Conservation (phyloP, 92 coral and sea anemone genomes). For the Metridium senile region DNA sequence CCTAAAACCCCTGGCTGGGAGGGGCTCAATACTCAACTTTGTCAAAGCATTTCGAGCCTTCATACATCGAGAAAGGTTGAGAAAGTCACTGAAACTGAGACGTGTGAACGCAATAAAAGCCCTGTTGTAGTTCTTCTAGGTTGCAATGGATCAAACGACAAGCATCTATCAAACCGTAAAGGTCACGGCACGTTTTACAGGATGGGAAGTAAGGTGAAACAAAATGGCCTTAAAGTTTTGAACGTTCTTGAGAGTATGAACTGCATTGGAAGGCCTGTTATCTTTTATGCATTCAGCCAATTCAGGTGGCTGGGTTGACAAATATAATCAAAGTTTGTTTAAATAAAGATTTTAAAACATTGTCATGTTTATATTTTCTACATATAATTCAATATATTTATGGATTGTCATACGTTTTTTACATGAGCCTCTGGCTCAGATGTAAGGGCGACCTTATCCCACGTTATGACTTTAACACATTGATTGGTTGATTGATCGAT, state of each 20-base stretch:
- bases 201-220: slow-evolving; percentile 58
- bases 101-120: slow-evolving; percentile 5
- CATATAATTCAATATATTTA: slow-evolving; percentile 57
- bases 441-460: too few species aligned
- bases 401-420: slow-evolving; percentile 55
- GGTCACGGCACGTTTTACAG: slow-evolving; percentile 73
- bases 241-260: slow-evolving; percentile 57
- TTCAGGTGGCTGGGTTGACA: slow-evolving; percentile 69
- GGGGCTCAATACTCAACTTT: too few species aligned
- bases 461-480: too few species aligned
- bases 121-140: slow-evolving; percentile 91
- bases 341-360: slow-evolving; percentile 90
- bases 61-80: slow-evolving; percentile 11
- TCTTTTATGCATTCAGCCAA: slow-evolving; percentile 71
- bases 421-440: too few species aligned
- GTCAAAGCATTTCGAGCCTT: background rate
- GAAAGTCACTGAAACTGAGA: slow-evolving; percentile 7
- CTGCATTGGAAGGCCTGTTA: slow-evolving; percentile 47
- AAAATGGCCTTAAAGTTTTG: slow-evolving; percentile 54
- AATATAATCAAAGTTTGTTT: slow-evolving; percentile 67
- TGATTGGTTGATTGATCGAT: too few species aligned
- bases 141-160: slow-evolving; percentile 86
- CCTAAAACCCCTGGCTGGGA: too few species aligned
- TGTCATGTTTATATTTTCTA: too few species aligned
- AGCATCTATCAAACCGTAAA: slow-evolving; percentile 68